Evolutionary conservation across 2,113 vertebrate genomes (phyloP).

Genomic region (Galbula dea): DNA sequence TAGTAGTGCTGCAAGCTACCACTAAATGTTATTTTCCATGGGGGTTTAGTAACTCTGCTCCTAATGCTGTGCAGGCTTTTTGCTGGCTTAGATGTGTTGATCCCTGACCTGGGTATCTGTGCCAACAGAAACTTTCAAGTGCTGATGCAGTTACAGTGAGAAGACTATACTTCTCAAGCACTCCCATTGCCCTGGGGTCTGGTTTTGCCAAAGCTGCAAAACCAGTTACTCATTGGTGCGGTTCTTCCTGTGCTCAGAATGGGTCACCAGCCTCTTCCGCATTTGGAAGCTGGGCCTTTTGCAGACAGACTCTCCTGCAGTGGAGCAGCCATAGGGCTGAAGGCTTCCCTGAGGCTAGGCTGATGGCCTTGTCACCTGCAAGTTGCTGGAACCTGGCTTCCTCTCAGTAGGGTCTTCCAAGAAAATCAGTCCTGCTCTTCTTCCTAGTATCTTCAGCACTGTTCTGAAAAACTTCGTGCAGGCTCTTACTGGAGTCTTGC

Average conservation of each 20-base stretch:
- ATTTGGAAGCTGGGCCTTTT: not conserved
- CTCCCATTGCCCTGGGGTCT: not conserved
- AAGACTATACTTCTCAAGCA: not conserved
- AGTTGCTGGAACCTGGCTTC: not conserved
- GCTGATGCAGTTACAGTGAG: not conserved
- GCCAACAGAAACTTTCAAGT: constrained; percentile 41
- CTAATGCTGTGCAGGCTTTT: not conserved
- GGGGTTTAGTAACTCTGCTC: not conserved
- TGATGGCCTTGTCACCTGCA: not conserved
- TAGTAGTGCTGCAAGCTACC: not conserved
- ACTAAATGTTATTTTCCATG: not conserved
- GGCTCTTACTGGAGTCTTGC: not conserved
- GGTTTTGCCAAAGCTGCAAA: not conserved
- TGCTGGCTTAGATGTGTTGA: not conserved
- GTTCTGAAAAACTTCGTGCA: not conserved
- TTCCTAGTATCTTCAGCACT: not conserved
- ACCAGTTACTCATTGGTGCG: not conserved
- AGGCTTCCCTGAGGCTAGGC: not conserved
- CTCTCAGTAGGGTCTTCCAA: accelerated
- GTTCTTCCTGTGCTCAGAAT: not conserved
- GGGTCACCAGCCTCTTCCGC: not conserved
- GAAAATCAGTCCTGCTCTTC: not conserved
- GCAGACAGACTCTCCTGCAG: not conserved
- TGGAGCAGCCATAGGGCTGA: not conserved
- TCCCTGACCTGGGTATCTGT: not conserved